phyloP scores from a whole-genome alignment of 2,797 vertebrate species.

The Esox masquinongy region DNA sequence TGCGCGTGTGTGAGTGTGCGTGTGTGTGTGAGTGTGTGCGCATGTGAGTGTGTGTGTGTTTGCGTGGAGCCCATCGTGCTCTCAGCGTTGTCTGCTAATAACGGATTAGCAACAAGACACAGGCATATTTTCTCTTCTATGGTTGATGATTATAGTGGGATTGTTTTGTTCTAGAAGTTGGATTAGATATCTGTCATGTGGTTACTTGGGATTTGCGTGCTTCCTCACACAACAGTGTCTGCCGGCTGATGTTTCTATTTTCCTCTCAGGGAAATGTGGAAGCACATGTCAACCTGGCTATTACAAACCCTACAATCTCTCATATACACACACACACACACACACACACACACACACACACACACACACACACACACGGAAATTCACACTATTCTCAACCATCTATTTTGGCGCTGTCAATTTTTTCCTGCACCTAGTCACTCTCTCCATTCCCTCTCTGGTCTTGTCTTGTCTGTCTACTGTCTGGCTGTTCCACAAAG shows the following conservation, averaged over 20 bases:
- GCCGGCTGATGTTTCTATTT: background rate
- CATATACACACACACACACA: background rate
- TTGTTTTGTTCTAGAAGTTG: background rate
- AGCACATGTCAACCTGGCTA: background rate
- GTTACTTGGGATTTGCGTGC: background rate
- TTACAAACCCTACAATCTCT: background rate
- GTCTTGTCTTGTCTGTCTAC: conserved; percentile 22
- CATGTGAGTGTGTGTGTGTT: background rate
- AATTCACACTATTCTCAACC: no score
- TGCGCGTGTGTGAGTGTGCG: background rate
- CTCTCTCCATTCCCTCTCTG: conserved; percentile 6
- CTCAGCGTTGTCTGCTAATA: background rate
- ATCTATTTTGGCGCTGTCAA: no score
- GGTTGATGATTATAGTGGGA: background rate
- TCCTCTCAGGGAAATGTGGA: background rate
- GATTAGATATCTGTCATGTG: background rate
- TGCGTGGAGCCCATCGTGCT: background rate
- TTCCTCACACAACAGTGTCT: no score
- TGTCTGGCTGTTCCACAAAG: conserved; percentile 12
- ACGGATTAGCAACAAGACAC: no score
- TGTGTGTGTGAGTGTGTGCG: background rate
- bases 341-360: background rate
- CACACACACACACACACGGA: no score
- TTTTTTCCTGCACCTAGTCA: conserved; percentile 6
- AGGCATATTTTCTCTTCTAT: background rate